Percentiles rank a stretch among this genome's conserved stretches.
These are phyloP conservation scores for Anthoscopus minutus DNA, from an alignment of 2,113 vertebrate species.

Conservation along the genomic window DNA sequence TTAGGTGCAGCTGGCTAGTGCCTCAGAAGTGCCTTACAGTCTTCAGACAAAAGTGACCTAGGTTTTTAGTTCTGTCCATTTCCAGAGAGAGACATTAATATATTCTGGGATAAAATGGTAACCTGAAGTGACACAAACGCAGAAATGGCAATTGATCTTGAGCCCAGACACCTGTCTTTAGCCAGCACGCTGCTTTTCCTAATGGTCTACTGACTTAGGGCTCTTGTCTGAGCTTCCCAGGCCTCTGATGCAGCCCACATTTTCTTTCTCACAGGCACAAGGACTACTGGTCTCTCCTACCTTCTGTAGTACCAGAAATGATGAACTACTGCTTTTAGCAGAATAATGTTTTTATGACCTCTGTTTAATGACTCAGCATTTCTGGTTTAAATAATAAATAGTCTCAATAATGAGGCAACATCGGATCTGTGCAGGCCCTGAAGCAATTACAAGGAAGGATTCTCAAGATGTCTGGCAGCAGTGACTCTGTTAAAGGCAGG, in stretches of 20 bases:
- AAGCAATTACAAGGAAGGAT: background rate
- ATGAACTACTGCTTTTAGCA: slow-evolving; percentile 19
- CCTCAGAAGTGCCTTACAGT: background rate
- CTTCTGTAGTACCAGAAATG: background rate
- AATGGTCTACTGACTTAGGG: background rate
- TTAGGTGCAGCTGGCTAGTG: background rate
- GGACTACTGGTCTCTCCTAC: background rate
- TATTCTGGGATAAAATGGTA: background rate
- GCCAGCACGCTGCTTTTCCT: background rate
- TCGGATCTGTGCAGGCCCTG: background rate
- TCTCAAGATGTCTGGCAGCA: background rate
- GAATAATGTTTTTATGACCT: background rate
- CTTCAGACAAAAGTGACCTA: background rate
- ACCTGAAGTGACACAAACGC: background rate
- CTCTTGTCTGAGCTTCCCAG: background rate
- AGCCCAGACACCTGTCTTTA: background rate
- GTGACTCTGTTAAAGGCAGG: background rate
- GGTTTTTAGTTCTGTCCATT: background rate
- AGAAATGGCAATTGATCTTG: background rate
- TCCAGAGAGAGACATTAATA: background rate
- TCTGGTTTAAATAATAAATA: background rate
- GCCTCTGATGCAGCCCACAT: background rate
- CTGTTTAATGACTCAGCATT: slow-evolving; percentile 41
- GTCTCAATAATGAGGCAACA: background rate
- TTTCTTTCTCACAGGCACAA: background rate